Conservation (phyloP, 2,888 invertebrate genomes). For the Tineola bisselliella region DNA sequence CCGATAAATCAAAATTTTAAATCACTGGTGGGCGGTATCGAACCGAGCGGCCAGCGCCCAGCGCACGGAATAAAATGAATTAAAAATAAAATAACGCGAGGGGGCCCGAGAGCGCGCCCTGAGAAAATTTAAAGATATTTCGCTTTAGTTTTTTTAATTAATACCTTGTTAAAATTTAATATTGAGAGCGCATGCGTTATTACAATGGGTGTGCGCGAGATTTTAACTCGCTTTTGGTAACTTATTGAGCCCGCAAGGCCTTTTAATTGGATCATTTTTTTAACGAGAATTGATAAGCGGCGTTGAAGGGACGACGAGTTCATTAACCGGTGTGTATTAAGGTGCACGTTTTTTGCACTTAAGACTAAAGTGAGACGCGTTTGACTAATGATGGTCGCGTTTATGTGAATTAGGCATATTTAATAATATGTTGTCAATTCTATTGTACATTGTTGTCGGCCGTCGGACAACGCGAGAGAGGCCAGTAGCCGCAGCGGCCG, state of each 20-base stretch:
- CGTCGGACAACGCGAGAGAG: neutral
- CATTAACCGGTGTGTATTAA: conserved; percentile 22
- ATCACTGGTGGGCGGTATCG: conserved; percentile 63
- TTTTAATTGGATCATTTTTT: conserved; percentile 64
- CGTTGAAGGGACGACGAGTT: conserved; percentile 44
- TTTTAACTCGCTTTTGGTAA: conserved; percentile 60
- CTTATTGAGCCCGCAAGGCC: conserved; percentile 51
- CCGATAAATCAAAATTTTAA: conserved; percentile 68
- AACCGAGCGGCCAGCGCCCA: conserved; percentile 50
- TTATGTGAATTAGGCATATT: neutral
- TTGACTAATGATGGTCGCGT: neutral
- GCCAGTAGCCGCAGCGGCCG: conserved; percentile 17
- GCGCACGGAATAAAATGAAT: conserved; percentile 57
- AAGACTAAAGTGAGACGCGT: neutral
- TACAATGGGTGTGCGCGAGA: conserved; percentile 65
- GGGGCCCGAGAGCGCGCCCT: conserved; percentile 55
- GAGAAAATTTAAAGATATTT: conserved; percentile 66
- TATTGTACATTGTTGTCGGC: neutral
- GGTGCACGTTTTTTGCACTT: conserved; percentile 10
- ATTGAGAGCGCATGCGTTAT: conserved; percentile 65
- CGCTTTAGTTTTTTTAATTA: conserved; percentile 69
- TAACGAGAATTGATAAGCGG: conserved; percentile 58
- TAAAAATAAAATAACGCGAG: conserved; percentile 62
- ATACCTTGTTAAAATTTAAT: conserved; percentile 70
- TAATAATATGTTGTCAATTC: neutral